Evolutionary conservation across 2,888 invertebrate species (phyloP), one percentile per base, ranked within the genome.

Genomic region (Macrophya alboannulata): DNA sequence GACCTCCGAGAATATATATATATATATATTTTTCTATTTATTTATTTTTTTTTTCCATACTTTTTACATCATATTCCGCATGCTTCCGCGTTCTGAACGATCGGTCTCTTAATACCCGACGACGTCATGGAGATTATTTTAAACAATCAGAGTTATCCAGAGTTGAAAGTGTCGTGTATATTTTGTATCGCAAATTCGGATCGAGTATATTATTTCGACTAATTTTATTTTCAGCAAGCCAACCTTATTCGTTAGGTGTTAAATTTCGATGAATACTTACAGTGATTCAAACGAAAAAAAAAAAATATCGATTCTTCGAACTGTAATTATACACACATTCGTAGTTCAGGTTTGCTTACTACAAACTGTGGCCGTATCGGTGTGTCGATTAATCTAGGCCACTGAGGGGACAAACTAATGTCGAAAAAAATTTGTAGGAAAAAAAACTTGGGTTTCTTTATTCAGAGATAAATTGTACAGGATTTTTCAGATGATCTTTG

Each of bases 1-100:
- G 74, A 84, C 83, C 85, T 83, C 85, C 72, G 84, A 40, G 55
- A 68, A 59, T 81, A 31, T 83, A 25, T 40, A 40, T 68, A 59
- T 81, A 31, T 83, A 25, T 40, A 40, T 85, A 43, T 65, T 40
- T 79, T 72, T 21, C 25, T 31, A 51, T 40, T n/a, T 76, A 4
- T 10, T n/a, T 9, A 0, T 4, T 12, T 45, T 45, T 21, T 74
- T 74, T 74, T 1, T 31, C 3, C 51, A 8, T 55, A 31, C 21
- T 77, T 25, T 55, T 25, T 17, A 31, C 51, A 15, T 62, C 37
- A 81, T 81, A 62, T 62, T 81, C 62, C 21, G 62, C 62, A 81
- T 81, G 40, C 81, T 81, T 81, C 81, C 81, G 81, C 25, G 21
- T 81, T 77, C 77, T 55, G 15, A 25, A 43, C 45, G n/a, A 43